Evolutionary conservation across 1,140 invertebrate genomes (phyloP).

Genomic region (Drosophila grimshawi): DNA sequence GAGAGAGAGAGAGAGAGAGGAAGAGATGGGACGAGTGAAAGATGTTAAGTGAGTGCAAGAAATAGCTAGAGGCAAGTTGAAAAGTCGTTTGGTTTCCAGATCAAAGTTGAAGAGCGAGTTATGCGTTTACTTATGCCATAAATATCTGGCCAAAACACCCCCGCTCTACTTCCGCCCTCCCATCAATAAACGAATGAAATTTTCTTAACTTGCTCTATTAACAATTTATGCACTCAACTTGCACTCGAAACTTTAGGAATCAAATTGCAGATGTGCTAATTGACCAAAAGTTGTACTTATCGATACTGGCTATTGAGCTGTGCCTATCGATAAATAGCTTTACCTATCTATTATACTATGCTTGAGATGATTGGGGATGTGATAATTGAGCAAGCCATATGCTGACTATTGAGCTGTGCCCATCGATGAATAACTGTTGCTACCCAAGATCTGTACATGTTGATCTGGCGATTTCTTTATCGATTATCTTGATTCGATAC

Average conservation of each 20-base stretch:
- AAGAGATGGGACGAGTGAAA: neutral
- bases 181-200: slow-evolving; percentile 22
- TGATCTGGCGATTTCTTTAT: too few species aligned
- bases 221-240: slow-evolving; percentile 5
- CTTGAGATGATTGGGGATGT: too few species aligned
- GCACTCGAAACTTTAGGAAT: neutral
- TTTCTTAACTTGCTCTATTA: slow-evolving; percentile 9
- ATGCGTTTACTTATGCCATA: slow-evolving; percentile 22
- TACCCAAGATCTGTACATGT: too few species aligned
- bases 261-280: neutral
- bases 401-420: neutral
- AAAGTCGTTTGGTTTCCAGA: slow-evolving; percentile 24
- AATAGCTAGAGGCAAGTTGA: neutral
- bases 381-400: neutral
- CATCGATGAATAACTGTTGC: too few species aligned
- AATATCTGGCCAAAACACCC: neutral
- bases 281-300: too few species aligned
- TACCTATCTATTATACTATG: too few species aligned
- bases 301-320: neutral
- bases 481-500: too few species aligned
- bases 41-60: slow-evolving; percentile 1
- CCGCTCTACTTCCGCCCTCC: neutral
- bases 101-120: slow-evolving; percentile 35
- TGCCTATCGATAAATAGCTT: too few species aligned
- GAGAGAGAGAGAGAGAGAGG: neutral